These are phyloP conservation scores for Aegithalos caudatus DNA, from an alignment of 2,113 vertebrate genomes.

Conservation along the genomic window DNA sequence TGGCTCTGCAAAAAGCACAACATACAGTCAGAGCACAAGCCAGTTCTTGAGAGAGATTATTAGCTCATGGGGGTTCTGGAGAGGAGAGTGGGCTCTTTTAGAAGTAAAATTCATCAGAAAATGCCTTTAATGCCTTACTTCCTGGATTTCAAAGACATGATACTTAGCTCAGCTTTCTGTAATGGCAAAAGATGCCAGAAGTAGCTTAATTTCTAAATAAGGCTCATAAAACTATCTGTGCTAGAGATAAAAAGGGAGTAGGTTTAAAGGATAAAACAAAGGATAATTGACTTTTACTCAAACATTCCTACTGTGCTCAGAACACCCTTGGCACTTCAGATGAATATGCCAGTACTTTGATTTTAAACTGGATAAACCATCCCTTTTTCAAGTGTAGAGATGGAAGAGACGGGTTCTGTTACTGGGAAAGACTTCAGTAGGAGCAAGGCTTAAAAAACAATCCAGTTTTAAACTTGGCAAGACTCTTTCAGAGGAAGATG, in stretches of 20 bases:
- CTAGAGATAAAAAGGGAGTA: slow-evolving; percentile 16
- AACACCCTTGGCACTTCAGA: slow-evolving; percentile 31
- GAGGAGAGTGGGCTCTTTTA: not conserved
- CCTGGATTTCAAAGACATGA: not conserved
- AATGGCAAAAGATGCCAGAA: slow-evolving; percentile 14
- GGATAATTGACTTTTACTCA: slow-evolving; percentile 26
- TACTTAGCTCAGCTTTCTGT: not conserved
- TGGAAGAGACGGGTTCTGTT: not conserved
- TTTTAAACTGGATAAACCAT: slow-evolving; percentile 35
- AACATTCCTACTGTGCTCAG: slow-evolving; percentile 13
- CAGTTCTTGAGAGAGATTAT: not conserved
- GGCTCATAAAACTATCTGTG: not conserved
- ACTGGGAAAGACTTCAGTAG: not conserved
- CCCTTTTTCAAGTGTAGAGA: not conserved
- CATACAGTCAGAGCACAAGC: not conserved
- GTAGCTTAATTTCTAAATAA: slow-evolving; percentile 20
- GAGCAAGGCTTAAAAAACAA: not conserved
- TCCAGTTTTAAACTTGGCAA: not conserved
- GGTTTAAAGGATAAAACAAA: slow-evolving; percentile 43
- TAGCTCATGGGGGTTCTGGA: not conserved
- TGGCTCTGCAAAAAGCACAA: not conserved
- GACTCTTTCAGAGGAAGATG: not conserved
- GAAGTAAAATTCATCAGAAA: not conserved
- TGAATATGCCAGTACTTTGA: slow-evolving; percentile 11
- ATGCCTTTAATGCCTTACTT: not conserved